Percentiles rank a stretch among this genome's conserved stretches.
These are phyloP conservation scores for Protobothrops mucrosquamatus DNA, from an alignment of 2,113 vertebrate genomes.

Conservation along the genomic window DNA sequence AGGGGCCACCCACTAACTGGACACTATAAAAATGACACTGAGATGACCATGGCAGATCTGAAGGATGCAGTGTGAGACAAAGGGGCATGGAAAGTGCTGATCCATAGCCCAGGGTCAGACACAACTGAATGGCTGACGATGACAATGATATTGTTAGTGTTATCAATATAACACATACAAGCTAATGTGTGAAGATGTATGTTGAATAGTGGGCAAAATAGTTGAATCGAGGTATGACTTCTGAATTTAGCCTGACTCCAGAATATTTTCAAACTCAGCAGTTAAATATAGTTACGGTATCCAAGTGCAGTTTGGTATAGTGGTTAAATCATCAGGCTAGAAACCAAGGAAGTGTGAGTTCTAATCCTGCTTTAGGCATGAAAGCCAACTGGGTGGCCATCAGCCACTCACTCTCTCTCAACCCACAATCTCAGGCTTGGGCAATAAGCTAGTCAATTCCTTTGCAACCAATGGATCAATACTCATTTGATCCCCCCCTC, in stretches of 20 bases:
- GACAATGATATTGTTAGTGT: background rate
- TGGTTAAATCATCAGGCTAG: background rate
- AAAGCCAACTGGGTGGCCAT: background rate
- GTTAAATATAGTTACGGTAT: slow-evolving; percentile 11
- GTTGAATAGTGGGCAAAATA: slow-evolving; percentile 14
- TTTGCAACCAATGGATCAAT: background rate
- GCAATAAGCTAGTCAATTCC: background rate
- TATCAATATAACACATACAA: background rate
- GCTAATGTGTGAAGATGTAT: background rate
- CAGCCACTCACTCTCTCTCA: background rate
- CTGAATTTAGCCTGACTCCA: slow-evolving; percentile 4
- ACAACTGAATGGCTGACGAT: background rate
- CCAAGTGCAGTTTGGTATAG: background rate
- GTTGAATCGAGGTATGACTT: slow-evolving; percentile 27
- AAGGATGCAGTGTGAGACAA: background rate
- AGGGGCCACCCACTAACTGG: background rate
- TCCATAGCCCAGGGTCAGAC: background rate
- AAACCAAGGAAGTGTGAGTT: background rate
- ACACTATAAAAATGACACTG: background rate
- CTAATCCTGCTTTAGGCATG: background rate
- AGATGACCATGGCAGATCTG: background rate
- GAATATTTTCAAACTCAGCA: slow-evolving; percentile 33
- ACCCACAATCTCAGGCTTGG: background rate
- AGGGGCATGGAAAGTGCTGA: background rate
- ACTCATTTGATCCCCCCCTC: no score